Conservation (phyloP, 2,888 invertebrate genomes). For the Chymomyza procnemis region DNA sequence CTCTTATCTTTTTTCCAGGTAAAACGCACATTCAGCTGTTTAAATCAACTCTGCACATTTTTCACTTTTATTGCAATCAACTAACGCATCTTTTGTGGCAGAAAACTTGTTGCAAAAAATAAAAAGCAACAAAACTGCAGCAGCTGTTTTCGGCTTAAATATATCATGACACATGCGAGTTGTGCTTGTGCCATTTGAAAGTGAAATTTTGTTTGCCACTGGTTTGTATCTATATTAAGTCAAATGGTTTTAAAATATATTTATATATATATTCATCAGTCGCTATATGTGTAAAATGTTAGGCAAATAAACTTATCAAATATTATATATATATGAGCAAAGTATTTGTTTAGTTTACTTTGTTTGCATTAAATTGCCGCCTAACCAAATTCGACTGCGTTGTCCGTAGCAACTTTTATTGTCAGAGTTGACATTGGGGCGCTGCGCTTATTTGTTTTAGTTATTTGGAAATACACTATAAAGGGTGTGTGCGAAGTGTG, state of each 20-base stretch:
- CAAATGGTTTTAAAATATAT: background rate
- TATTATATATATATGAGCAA: background rate
- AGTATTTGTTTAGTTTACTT: background rate
- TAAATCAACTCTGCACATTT: slow-evolving; percentile 28
- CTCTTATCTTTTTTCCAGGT: slow-evolving; percentile 41
- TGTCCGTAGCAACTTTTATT: background rate
- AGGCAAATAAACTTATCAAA: background rate
- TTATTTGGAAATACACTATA: background rate
- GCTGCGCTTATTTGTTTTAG: background rate
- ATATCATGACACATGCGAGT: background rate
- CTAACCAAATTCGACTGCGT: background rate
- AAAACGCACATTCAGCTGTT: slow-evolving; percentile 35
- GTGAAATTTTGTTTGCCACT: slow-evolving; percentile 40
- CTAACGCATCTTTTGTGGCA: slow-evolving; percentile 40
- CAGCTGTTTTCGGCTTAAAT: slow-evolving; percentile 11
- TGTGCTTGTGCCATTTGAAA: slow-evolving; percentile 40
- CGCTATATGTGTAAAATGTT: background rate
- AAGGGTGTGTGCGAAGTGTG: background rate
- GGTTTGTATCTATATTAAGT: background rate
- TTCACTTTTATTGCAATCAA: slow-evolving; percentile 40
- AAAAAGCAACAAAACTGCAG: slow-evolving; percentile 23
- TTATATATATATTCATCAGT: background rate
- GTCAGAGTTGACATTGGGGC: background rate
- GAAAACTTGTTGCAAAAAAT: slow-evolving; percentile 58
- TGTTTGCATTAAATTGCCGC: background rate